phyloP scores from a whole-genome alignment of 2,888 invertebrate species.

The Epistrophe eligans region DNA sequence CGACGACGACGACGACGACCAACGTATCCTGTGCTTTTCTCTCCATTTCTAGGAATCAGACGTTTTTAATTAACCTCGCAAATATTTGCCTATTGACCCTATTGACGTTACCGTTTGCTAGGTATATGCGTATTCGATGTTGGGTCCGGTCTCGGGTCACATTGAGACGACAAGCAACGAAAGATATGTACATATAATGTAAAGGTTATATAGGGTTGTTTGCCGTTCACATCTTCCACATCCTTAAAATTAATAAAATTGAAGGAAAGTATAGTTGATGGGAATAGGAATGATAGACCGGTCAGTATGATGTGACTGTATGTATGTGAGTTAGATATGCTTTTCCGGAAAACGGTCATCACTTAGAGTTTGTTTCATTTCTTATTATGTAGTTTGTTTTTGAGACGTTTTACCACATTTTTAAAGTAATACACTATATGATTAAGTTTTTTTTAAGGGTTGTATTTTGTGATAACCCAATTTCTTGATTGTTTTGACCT shows the following conservation, averaged over 20 bases:
- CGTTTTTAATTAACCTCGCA: constrained; percentile 78
- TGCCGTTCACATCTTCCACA: constrained; percentile 21
- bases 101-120: constrained; percentile 61
- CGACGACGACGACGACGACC: constrained; percentile 24
- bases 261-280: background rate
- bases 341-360: constrained; percentile 11
- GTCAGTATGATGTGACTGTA: too few species aligned
- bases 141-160: background rate
- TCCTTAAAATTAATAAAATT: constrained; percentile 33
- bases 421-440: background rate
- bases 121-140: constrained; percentile 55
- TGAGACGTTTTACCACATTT: background rate
- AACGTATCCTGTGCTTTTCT: constrained; percentile 23
- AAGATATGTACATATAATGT: background rate
- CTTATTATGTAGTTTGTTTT: background rate
- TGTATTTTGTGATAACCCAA: too few species aligned
- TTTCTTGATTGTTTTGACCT: too few species aligned
- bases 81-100: constrained; percentile 77
- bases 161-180: background rate
- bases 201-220: constrained; percentile 37
- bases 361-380: constrained; percentile 4
- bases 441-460: too few species aligned
- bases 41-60: constrained; percentile 70
- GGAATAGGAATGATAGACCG: constrained; percentile 22
- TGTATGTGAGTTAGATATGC: background rate